These are phyloP conservation scores for Dimorphilus gyrociliatus DNA, from an alignment of 2,888 invertebrate species.

Conservation along the genomic window DNA sequence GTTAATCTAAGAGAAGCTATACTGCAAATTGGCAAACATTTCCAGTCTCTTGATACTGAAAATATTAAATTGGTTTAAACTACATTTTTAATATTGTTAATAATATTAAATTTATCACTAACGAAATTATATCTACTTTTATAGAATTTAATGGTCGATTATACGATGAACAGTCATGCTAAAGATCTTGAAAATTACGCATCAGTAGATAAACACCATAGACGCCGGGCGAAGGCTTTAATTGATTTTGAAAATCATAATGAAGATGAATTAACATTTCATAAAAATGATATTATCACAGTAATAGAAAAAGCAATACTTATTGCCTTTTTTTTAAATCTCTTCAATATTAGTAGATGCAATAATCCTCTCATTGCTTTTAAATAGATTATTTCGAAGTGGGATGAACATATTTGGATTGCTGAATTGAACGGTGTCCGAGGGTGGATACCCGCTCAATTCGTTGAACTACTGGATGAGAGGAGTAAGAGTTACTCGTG, in stretches of 20 bases:
- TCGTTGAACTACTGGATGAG: slow-evolving; percentile 88
- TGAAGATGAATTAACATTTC: slow-evolving; percentile 92
- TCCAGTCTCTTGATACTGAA: slow-evolving; percentile 75
- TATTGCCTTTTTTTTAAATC: background rate
- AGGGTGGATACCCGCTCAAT: slow-evolving; percentile 92
- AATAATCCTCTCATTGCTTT: background rate
- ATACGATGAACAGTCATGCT: slow-evolving; percentile 83
- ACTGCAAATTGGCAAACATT: slow-evolving; percentile 79
- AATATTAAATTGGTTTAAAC: slow-evolving; percentile 43
- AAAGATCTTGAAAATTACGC: slow-evolving; percentile 84
- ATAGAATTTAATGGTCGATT: slow-evolving; percentile 63
- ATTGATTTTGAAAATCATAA: slow-evolving; percentile 93
- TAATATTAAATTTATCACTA: too few relatives aligned
- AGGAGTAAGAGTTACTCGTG: slow-evolving; percentile 52
- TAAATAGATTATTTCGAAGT: slow-evolving; percentile 57
- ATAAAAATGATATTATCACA: slow-evolving; percentile 94
- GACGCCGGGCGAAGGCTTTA: slow-evolving; percentile 81
- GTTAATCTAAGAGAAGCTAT: slow-evolving; percentile 95
- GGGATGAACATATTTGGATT: slow-evolving; percentile 97
- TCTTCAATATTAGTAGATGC: background rate
- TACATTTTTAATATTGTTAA: background rate
- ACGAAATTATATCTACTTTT: too few relatives aligned
- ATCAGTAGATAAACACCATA: slow-evolving; percentile 50
- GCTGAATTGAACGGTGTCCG: slow-evolving; percentile 80
- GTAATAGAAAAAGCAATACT: slow-evolving; percentile 41